Base-by-base conservation (phyloP, 2,113 vertebrate species). In the Bubo scandiacus region DNA sequence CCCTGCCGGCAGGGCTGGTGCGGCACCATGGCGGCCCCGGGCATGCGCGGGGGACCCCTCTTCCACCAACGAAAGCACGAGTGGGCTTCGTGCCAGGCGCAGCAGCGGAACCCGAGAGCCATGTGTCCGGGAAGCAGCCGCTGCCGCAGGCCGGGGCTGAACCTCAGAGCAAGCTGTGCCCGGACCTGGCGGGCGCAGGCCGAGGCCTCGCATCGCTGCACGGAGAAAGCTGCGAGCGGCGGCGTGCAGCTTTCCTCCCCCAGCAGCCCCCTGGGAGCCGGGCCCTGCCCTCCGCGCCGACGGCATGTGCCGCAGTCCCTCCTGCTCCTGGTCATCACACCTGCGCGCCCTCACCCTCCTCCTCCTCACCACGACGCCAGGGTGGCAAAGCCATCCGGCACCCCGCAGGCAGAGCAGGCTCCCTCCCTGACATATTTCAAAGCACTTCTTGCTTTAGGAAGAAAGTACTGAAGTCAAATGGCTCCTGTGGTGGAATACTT, bases 401-500 rank as follows among this genome's bases (percentile, higher is more conserved):
- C 18, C 49, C 72, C 7, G 36, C 55, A 47, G 71, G 55, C 79
- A 94, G 63, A 57, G 57, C 43, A 27, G 49, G 63, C 42, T 73
- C 72, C 49, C 52, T 34, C 86, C 80, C 65, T 51, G 16, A 12
- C 55, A 57, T 8, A 34, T 43, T 88, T 95, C 75, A 84, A 92
- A 82, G 81, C n/a, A 0, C 85, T 93, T 96, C 94, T 62, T 89
- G 66, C 81, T 97, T 94, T 91, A 75, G 90, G 96, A 94, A 95
- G 93, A 88, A 92, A 97, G 97, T 88, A 94, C 17, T 47, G 97
- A 97, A 98, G 97, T 97, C 78, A 92, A 98, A 97, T 97, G 96
- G 97, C 97, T 98, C 97, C 98, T 95, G 96, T 96, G 97, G 97
- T 93, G 88, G 97, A 97, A 95, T 92, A 95, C 96, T 97, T 97